These are phyloP conservation scores for Bombus cullumanus DNA, from an alignment of 1,140 invertebrate genomes.

Conservation along the genomic window DNA sequence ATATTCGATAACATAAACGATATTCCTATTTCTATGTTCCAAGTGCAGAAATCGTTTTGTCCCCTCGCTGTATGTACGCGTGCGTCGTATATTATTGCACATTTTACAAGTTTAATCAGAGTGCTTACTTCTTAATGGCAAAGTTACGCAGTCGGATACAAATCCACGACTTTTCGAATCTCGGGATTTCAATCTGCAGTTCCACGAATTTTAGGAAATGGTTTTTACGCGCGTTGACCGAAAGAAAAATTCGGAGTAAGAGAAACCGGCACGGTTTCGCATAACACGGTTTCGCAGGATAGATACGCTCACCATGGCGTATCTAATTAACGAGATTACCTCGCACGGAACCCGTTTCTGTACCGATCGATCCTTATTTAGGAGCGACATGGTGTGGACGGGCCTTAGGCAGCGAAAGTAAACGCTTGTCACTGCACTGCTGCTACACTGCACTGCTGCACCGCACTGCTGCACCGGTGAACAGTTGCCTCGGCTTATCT, in stretches of 20 bases:
- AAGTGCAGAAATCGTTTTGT: too few relatives aligned
- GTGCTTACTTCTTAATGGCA: too few relatives aligned
- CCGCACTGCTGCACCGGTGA: background rate
- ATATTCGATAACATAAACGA: too few relatives aligned
- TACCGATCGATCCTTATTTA: constrained; percentile 53
- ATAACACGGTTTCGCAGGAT: constrained; percentile 18
- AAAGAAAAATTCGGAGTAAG: background rate
- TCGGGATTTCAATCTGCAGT: background rate
- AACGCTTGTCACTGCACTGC: constrained; percentile 20
- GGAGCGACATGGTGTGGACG: constrained; percentile 40
- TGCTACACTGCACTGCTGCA: too few relatives aligned
- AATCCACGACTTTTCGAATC: background rate
- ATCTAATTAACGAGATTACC: constrained; percentile 59
- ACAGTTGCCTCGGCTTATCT: constrained; percentile 23
- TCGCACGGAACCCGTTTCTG: constrained; percentile 53
- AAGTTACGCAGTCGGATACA: too few relatives aligned
- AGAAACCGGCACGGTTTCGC: background rate
- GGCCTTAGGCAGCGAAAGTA: constrained; percentile 66
- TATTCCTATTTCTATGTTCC: too few relatives aligned
- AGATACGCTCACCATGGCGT: constrained; percentile 6
- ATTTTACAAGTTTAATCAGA: too few relatives aligned
- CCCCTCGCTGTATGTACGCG: too few relatives aligned
- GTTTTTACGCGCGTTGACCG: background rate
- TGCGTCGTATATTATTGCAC: too few relatives aligned
- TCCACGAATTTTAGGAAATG: background rate